Percentiles rank a stretch among this genome's conserved stretches.
phyloP scores from a whole-genome alignment of 2,888 invertebrate species.

The Zele albiditarsus region DNA sequence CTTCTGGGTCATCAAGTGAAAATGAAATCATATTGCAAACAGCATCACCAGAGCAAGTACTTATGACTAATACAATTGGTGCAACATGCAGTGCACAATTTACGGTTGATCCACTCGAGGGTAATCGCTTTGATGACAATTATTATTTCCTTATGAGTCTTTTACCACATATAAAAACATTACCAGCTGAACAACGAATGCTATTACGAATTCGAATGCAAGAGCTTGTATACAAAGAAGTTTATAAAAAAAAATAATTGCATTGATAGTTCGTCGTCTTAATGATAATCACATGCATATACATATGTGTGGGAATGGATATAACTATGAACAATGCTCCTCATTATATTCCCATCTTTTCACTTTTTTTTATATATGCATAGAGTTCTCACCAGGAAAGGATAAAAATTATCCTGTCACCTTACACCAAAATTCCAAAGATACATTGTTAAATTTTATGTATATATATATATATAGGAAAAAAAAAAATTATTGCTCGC shows the following conservation, averaged over 20 bases:
- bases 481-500: neutral
- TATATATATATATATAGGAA: neutral
- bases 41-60: conserved; percentile 65
- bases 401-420: neutral
- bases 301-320: neutral
- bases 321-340: neutral
- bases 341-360: conserved; percentile 22
- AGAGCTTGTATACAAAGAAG: conserved; percentile 69
- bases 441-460: neutral
- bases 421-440: neutral
- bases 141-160: conserved; percentile 72
- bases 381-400: neutral
- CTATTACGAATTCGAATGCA: conserved; percentile 71
- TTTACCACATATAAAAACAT: conserved; percentile 67
- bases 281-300: conserved; percentile 22
- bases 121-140: conserved; percentile 67
- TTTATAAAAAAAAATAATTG: conserved; percentile 61
- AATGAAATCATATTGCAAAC: conserved; percentile 66
- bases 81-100: conserved; percentile 55
- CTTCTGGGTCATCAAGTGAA: conserved; percentile 43
- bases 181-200: conserved; percentile 69
- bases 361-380: conserved; percentile 16
- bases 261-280: conserved; percentile 48
- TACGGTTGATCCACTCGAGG: conserved; percentile 60
- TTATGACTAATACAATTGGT: conserved; percentile 60